A percentile compares a stretch with the other conserved stretches of the same genome.
These are phyloP conservation scores for Linnaemya vulpina DNA, from an alignment of 2,888 invertebrate genomes.

Conservation along the genomic window DNA sequence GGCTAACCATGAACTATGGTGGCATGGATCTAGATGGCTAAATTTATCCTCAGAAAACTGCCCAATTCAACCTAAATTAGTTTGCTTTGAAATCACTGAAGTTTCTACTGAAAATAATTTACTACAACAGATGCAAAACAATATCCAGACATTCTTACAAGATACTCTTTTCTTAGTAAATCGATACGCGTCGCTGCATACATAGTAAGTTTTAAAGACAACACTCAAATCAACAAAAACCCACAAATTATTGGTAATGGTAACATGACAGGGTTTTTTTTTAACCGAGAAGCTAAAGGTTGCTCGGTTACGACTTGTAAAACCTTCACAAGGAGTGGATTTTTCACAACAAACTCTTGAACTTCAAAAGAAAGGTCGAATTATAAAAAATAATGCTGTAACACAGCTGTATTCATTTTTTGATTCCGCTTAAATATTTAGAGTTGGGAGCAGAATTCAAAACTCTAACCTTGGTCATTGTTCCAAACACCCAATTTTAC, in stretches of 20 bases:
- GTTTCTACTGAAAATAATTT: not conserved
- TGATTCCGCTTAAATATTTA: conserved; percentile 50
- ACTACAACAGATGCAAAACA: not conserved
- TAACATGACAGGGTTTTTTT: too few relatives aligned
- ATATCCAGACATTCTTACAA: not conserved
- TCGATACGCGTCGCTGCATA: too few relatives aligned
- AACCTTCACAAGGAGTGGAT: conserved; percentile 41
- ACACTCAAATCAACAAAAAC: too few relatives aligned
- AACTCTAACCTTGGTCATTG: too few relatives aligned
- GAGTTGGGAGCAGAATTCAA: conserved; percentile 35
- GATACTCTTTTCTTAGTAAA: not conserved
- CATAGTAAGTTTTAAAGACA: too few relatives aligned
- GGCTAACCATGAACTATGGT: conserved; percentile 15
- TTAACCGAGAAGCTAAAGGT: too few relatives aligned
- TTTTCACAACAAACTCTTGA: conserved; percentile 20
- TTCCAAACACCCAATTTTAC: too few relatives aligned
- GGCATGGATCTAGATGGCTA: conserved; percentile 22
- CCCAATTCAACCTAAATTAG: conserved; percentile 35
- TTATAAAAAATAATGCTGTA: conserved; percentile 12
- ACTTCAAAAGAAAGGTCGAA: conserved; percentile 7
- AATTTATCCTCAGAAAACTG: not conserved
- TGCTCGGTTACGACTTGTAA: too few relatives aligned
- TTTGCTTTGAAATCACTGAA: not conserved
- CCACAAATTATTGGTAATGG: too few relatives aligned
- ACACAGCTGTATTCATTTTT: conserved; percentile 39